Evolutionary conservation across 2,797 vertebrate genomes (phyloP).

Genomic region (Carcharodon carcharias): DNA sequence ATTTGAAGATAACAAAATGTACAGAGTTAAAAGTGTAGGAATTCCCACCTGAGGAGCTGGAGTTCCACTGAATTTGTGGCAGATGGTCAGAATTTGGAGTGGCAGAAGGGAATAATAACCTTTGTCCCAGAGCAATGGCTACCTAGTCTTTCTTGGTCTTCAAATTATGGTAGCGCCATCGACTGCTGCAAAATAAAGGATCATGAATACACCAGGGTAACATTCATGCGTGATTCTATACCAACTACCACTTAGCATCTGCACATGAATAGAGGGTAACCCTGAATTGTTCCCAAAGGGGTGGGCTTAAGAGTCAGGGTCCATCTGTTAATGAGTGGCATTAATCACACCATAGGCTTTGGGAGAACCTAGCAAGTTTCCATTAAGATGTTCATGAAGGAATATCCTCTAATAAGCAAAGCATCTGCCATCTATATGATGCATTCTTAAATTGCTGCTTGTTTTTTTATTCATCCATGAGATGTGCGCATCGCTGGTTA

Average conservation of each 20-base stretch:
- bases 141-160: not conserved
- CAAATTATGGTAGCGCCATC: not conserved
- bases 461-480: too few relatives aligned
- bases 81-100: not conserved
- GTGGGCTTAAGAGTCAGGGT: not conserved
- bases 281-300: not conserved
- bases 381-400: too few relatives aligned
- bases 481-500: too few relatives aligned
- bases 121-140: too few relatives aligned
- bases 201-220: not conserved
- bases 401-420: too few relatives aligned
- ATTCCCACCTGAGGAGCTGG: not conserved
- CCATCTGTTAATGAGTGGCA: not conserved
- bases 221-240: not conserved
- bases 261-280: not conserved
- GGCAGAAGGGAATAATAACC: not conserved
- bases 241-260: not conserved
- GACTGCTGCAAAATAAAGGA: not conserved
- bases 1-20: not conserved
- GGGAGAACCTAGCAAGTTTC: not conserved
- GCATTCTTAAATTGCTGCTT: too few relatives aligned
- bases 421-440: too few relatives aligned
- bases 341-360: not conserved
- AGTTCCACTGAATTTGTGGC: not conserved
- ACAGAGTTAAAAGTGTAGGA: not conserved